Conservation (phyloP, 2,888 invertebrate species). For the Watsonalla cultraria region DNA sequence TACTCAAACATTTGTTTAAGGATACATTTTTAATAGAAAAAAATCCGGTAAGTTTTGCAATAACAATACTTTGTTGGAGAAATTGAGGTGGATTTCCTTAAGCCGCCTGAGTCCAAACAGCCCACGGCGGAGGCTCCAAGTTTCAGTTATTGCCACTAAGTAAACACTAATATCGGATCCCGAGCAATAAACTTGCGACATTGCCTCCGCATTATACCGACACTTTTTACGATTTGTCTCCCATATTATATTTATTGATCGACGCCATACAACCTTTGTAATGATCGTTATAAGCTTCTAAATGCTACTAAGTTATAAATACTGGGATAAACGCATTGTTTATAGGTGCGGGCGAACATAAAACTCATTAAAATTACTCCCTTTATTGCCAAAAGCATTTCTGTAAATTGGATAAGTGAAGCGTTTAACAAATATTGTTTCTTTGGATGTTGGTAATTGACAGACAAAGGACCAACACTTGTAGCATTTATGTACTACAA, state of each 20-base stretch:
- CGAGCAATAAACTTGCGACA: constrained; percentile 29
- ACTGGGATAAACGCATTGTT: constrained; percentile 16
- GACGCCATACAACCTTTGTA: constrained; percentile 10
- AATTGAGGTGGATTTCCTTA: constrained; percentile 20
- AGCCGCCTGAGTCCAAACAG: constrained; percentile 12
- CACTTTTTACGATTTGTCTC: constrained; percentile 26
- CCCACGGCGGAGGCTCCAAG: constrained; percentile 15
- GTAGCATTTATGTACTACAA: no score
- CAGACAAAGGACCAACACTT: background rate
- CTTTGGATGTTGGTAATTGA: background rate
- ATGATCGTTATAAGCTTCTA: constrained; percentile 24
- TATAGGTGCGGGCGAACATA: constrained; percentile 17
- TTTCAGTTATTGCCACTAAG: constrained; percentile 43
- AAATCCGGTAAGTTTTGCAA: background rate
- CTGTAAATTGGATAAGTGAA: background rate
- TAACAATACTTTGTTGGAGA: constrained; percentile 5
- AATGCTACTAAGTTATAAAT: constrained; percentile 12
- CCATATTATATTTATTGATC: no score
- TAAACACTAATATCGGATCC: constrained; percentile 46
- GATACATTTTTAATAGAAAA: no score
- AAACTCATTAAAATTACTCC: constrained; percentile 21
- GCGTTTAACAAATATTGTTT: background rate
- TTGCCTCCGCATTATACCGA: constrained; percentile 25
- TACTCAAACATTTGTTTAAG: no score
- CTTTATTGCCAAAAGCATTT: constrained; percentile 15